phyloP scores from a whole-genome alignment of 1,140 invertebrate genomes.

The Phthorimaea operculella region DNA sequence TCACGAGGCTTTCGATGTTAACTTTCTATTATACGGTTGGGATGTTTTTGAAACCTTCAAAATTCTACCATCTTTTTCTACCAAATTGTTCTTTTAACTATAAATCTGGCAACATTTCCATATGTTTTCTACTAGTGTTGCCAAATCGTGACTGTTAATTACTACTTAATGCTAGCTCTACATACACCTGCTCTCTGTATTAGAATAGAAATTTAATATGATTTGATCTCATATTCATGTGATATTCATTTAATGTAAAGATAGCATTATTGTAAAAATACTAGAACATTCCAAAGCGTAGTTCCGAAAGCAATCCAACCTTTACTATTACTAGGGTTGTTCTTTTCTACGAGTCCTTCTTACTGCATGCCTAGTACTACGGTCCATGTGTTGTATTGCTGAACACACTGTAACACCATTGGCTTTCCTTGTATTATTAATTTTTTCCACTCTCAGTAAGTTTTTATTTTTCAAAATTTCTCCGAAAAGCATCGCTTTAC shows the following conservation, averaged over 20 bases:
- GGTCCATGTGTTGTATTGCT: conserved; percentile 44
- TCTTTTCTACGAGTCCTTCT: background rate
- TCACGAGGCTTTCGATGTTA: background rate
- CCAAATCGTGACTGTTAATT: no score
- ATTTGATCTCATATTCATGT: no score
- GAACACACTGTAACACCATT: conserved; percentile 41
- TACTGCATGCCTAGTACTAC: conserved; percentile 17
- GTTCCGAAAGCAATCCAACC: background rate
- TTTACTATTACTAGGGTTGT: background rate
- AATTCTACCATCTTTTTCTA: no score
- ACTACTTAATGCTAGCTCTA: no score
- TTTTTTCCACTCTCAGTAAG: conserved; percentile 17
- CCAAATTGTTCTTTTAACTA: no score
- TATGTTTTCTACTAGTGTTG: no score
- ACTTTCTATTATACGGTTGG: background rate
- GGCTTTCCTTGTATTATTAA: conserved; percentile 24
- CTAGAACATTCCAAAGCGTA: no score
- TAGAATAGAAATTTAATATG: no score
- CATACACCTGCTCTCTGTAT: no score
- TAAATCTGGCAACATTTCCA: no score
- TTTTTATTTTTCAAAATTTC: conserved; percentile 35
- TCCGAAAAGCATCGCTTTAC: conserved; percentile 27
- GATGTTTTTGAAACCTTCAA: background rate
- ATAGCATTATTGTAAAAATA: no score
- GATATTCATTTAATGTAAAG: no score